Base-by-base conservation (phyloP, 2,797 vertebrate species). In the Sebastiscus tertius region DNA sequence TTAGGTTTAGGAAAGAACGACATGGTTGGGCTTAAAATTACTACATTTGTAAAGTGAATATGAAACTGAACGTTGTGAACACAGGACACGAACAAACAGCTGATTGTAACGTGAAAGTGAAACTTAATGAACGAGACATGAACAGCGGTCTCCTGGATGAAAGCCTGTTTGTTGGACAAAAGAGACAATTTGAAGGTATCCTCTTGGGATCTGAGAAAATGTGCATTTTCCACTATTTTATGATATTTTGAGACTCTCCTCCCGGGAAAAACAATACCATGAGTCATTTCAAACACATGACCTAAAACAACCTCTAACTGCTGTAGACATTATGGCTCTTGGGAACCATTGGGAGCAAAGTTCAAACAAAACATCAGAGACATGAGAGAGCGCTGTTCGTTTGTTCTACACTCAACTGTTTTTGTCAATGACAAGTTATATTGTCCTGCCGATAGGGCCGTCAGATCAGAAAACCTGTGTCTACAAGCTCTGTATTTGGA, bases 111-210 rank as follows among this genome's bases (percentile, higher is more conserved):
- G 39, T 42, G 39, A 42, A 42, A 42, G 39, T 42, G 39, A 42
- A 3, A 42, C 39, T 42, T 42, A 42, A 42, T 2, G 6, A 5
- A 42, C 0, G 14, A 2, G 14, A 42, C 39, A 42, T 5, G 0
- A 42, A 42, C 5, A 7, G 39, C 13, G 36, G 36, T 39, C 36
- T 39, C 36, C 36, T 39, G 36, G 36, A 39, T 2, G 13, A 39
- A 33, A 5, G 2, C 36, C 36, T 39, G 36, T 6, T 42, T 42
- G 39, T 42, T 42, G 9, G 6, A 26, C 14, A 59, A 27, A 27
- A 27, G 18, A 58, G 13, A 46, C 12, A 46, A 46, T 39, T 16
- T 70, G 4, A 13, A 29, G 31, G 26, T 6, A 29, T 76, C 29
- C 14, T 13, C 33, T 55, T 61, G 2, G 1, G 12, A 55, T 54